phyloP scores from a whole-genome alignment of 1,140 invertebrate species.

The Solenopsis fugax region DNA sequence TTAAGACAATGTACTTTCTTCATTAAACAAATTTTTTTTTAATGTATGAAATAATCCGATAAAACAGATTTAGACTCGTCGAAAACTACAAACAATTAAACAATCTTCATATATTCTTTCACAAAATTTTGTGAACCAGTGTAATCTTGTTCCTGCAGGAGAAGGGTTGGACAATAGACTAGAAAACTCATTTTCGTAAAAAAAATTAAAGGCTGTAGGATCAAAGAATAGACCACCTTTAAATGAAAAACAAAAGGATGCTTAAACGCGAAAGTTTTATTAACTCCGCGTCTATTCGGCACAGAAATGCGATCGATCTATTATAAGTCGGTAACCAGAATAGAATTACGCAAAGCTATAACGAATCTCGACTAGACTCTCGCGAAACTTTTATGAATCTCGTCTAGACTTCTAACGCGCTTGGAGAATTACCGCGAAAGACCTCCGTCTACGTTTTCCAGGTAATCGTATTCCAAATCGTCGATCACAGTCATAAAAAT shows the following conservation, averaged over 20 bases:
- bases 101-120: too few relatives aligned
- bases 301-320: not conserved
- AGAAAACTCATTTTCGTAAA: not conserved
- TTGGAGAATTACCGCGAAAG: not conserved
- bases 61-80: too few relatives aligned
- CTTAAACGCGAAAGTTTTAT: not conserved
- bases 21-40: too few relatives aligned
- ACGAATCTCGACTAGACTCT: not conserved
- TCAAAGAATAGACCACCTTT: not conserved
- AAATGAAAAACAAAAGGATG: not conserved
- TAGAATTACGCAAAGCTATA: not conserved
- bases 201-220: not conserved
- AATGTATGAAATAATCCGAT: too few relatives aligned
- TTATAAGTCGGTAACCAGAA: not conserved
- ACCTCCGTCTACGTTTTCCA: not conserved
- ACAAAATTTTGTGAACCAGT: too few relatives aligned
- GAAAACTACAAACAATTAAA: too few relatives aligned
- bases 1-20: too few relatives aligned
- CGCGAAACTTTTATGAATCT: not conserved
- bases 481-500: not conserved
- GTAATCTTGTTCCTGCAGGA: not conserved
- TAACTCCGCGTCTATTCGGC: not conserved
- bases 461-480: slow-evolving; percentile 1
- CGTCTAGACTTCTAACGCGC: not conserved
- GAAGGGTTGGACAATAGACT: not conserved